Base-by-base conservation (phyloP, 2,113 vertebrate species). In the Gambusia holbrooki region DNA sequence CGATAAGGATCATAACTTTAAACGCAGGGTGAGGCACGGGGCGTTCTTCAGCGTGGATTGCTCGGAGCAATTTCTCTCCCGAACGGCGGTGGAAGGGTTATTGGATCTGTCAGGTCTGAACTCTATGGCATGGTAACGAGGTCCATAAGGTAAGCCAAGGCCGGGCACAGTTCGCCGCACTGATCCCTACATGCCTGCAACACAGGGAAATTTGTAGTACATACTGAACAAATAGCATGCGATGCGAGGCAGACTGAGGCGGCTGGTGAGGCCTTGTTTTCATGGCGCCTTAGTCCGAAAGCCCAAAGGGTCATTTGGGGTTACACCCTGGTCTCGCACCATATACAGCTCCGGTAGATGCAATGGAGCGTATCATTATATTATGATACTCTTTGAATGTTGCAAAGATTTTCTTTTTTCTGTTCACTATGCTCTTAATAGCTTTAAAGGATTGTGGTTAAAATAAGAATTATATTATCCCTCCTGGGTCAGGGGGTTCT, bases 1-100 rank as follows among this genome's bases (percentile, higher is more conserved):
- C 92, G 97, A 99, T 99, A 99, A 99, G 96, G 96, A 99, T 99
- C 98, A 96, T 96, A 96, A 96, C 96, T 98, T 98, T 98, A 98
- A 99, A 98, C 96, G 95, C 94, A 93, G 96, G 96, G 97, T 98
- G 96, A 98, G 96, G 96, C 90, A 92, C 94, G 95, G 96, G 96
- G 94, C 88, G 80, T 87, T 90, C 96, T 96, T 96, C 94, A 88
- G 93, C 95, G 90, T 90, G 90, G 83, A 96, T 97, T 93, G 96
- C 97, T 97, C 90, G 93, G 94, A 97, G 97, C 97, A 96, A 95
- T 97, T 97, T 97, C 87, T 96, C 95, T 95, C 95, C 95, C 93
- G 95, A 96, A 96, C 93, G 93, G 94, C 94, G 92, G 94, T 94
- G 94, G 93, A 92, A 94, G 94, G 88, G 89, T 98, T 97, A 98